Base-by-base conservation (phyloP, 2,113 vertebrate species). In the Corythaeola cristata region DNA sequence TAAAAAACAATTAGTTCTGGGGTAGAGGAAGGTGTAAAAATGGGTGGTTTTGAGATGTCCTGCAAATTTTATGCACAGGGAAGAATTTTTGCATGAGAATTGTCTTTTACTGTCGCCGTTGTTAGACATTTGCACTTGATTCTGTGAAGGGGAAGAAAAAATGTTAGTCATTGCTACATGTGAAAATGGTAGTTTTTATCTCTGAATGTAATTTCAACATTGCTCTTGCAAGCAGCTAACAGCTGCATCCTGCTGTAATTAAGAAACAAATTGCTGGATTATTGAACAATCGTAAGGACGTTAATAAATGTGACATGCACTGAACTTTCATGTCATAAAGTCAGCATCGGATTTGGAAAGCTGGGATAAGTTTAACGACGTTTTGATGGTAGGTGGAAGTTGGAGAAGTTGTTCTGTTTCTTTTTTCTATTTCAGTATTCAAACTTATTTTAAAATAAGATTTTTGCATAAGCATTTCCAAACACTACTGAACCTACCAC, bases 41-140 rank as follows among this genome's bases (percentile, higher is more conserved):
- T n/a, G 71, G 45, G 8, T 88, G 74, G 53, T n/a, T 95, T 95
- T 71, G 63, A 81, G 93, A 89, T 85, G 58, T 88, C 75, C 62
- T 71, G 83, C 45, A 62, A 60, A 69, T 87, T 97, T 97, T 94
- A 63, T 94, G 96, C 92, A 94, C 63, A 44, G 80, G 90, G 92
- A 91, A 88, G 82, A 89, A n/a, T 84, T 97, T 98, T 96, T 98
- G 98, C 98, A 98, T 98, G 98, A 97, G 87, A 96, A 84, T 85
- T 63, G 93, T 97, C 82, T 98, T 98, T 94, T 97, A 89, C 60
- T 96, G 50, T 93, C 3, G 4, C 93, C 77, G 55, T 97, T 88
- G 93, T 97, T 98, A 95, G 93, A 94, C 95, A 95, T 94, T 97
- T 98, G 93, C 95, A 97, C 96, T 97, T 81, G 87, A 93, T 96